Percentiles rank a stretch among this genome's conserved stretches.
These are phyloP conservation scores for Lithobates sylvaticus DNA, from an alignment of 2,797 vertebrate genomes.

Conservation along the genomic window DNA sequence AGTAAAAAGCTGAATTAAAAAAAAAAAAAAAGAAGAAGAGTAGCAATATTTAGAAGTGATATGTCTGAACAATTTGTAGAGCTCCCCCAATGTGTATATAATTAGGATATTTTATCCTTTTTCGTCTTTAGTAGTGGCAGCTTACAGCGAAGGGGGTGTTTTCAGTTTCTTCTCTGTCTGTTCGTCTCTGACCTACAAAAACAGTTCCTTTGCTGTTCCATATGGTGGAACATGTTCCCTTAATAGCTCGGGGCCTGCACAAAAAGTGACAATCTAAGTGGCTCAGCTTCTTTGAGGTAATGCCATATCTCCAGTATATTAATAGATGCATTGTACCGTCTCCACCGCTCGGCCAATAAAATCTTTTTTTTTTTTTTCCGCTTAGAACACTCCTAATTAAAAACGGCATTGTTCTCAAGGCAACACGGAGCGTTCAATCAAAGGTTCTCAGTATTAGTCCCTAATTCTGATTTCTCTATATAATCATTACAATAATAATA, in stretches of 20 bases:
- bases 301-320: constrained; percentile 46
- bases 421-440: constrained; percentile 23
- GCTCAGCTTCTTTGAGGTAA: constrained; percentile 39
- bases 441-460: constrained; percentile 24
- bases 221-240: constrained; percentile 28
- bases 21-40: not conserved
- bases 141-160: not conserved
- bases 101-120: not conserved
- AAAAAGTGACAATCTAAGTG: constrained; percentile 36
- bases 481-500: not conserved
- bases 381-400: constrained; percentile 49
- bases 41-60: too few relatives aligned
- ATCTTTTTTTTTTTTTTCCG: constrained; percentile 3
- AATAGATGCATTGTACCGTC: constrained; percentile 41
- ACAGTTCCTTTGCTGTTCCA: constrained; percentile 16
- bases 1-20: not conserved
- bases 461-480: not conserved
- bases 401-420: constrained; percentile 37
- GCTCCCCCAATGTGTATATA: not conserved
- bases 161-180: not conserved
- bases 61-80: not conserved
- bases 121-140: not conserved
- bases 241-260: constrained; percentile 21
- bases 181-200: constrained; percentile 36
- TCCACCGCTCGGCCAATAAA: constrained; percentile 38